Evolutionary conservation across 2,888 invertebrate genomes (phyloP).

Genomic region (Chrysolina americana): DNA sequence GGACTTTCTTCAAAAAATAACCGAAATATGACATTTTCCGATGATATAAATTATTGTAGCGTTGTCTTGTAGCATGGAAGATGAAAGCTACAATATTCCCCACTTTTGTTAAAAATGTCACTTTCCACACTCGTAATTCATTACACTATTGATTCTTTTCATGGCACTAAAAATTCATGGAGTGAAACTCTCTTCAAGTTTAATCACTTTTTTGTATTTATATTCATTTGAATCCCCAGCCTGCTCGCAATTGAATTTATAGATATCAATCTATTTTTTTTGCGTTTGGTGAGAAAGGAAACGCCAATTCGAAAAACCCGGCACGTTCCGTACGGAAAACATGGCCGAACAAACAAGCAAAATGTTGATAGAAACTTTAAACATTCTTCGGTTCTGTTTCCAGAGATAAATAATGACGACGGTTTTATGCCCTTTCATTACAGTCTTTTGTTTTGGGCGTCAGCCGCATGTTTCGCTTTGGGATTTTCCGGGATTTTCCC

Average conservation of each 20-base stretch:
- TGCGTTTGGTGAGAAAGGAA: slow-evolving; percentile 38
- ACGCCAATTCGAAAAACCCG: slow-evolving; percentile 30
- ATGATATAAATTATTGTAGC: too few relatives aligned
- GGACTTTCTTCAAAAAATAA: too few relatives aligned
- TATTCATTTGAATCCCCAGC: slow-evolving; percentile 22
- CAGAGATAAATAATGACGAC: slow-evolving; percentile 43
- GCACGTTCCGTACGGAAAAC: slow-evolving; percentile 43
- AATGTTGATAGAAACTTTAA: slow-evolving; percentile 43
- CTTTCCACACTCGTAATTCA: too few relatives aligned
- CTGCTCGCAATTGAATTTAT: slow-evolving; percentile 34
- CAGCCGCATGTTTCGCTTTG: slow-evolving; percentile 29
- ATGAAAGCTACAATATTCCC: too few relatives aligned
- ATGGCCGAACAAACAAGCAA: slow-evolving; percentile 27
- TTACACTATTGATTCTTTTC: too few relatives aligned
- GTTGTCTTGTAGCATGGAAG: too few relatives aligned
- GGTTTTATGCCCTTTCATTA: slow-evolving; percentile 45
- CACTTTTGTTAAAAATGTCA: too few relatives aligned
- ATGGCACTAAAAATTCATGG: too few relatives aligned
- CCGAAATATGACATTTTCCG: too few relatives aligned
- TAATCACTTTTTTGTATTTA: slow-evolving; percentile 28
- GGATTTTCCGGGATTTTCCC: slow-evolving; percentile 38
- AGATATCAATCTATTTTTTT: slow-evolving; percentile 37
- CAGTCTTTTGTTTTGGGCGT: slow-evolving; percentile 40
- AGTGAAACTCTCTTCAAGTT: background rate
- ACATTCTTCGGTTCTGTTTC: slow-evolving; percentile 44